phyloP scores from a whole-genome alignment of 2,113 vertebrate species.

The Phalacrocorax aristotelis region DNA sequence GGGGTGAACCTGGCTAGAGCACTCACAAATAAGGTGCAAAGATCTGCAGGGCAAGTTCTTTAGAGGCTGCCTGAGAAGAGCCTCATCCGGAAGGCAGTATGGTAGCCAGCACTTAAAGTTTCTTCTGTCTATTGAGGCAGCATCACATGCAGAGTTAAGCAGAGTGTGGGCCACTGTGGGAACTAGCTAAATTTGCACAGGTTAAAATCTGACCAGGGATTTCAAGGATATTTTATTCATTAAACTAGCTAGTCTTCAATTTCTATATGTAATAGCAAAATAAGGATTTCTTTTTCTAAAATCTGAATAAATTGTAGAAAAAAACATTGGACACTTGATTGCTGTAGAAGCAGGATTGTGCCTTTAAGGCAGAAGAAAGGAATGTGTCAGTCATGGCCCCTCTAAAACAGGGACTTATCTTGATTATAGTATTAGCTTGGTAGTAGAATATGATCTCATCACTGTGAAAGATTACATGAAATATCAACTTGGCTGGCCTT shows the following conservation, averaged over 20 bases:
- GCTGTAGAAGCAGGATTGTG: not conserved
- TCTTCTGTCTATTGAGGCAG: not conserved
- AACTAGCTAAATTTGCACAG: not conserved
- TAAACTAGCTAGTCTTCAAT: not conserved
- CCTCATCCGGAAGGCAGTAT: not conserved
- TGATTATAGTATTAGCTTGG: conserved; percentile 56
- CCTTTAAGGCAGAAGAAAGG: conserved; percentile 13
- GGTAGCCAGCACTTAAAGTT: not conserved
- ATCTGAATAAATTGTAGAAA: not conserved
- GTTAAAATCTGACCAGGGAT: not conserved
- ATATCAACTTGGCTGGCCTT: conserved; percentile 64
- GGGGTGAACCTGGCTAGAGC: not conserved
- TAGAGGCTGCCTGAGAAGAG: not conserved
- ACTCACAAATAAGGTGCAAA: not conserved
- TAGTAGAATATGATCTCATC: conserved; percentile 68
- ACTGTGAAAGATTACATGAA: conserved; percentile 68
- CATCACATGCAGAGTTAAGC: not conserved
- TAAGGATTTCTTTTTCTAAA: not conserved
- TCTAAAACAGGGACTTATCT: conserved; percentile 48
- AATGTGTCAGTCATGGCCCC: conserved; percentile 20
- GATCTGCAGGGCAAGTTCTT: not conserved
- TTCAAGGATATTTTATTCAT: not conserved
- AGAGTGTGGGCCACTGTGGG: not conserved
- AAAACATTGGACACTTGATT: not conserved
- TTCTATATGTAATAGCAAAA: not conserved